Percentiles rank a stretch among this genome's conserved stretches.
phyloP scores from a whole-genome alignment of 2,888 invertebrate genomes.

The Odontomyia ornata region DNA sequence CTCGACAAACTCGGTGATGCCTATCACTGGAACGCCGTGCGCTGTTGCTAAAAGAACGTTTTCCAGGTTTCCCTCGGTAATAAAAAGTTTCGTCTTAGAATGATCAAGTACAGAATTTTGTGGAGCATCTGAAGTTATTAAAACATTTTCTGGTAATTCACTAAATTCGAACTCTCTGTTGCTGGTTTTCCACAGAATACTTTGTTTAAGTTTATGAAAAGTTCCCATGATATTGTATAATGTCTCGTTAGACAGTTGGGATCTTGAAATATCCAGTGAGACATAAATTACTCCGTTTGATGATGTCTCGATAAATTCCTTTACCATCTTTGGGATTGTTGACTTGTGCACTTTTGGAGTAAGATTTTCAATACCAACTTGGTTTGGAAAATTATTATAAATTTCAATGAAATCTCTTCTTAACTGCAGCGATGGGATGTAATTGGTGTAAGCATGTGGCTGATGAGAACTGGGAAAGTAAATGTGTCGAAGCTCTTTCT shows the following conservation, averaged over 20 bases:
- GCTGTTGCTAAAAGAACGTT: constrained; percentile 66
- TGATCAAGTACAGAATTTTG: constrained; percentile 65
- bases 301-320: constrained; percentile 56
- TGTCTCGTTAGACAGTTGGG: constrained; percentile 66
- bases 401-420: constrained; percentile 45
- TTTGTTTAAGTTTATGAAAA: constrained; percentile 65
- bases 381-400: constrained; percentile 44
- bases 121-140: constrained; percentile 65
- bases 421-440: constrained; percentile 44
- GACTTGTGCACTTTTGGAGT: not conserved
- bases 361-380: constrained; percentile 50
- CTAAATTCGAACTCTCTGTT: constrained; percentile 57
- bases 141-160: constrained; percentile 59
- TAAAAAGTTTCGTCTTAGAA: constrained; percentile 64
- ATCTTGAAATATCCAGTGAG: constrained; percentile 68
- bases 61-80: constrained; percentile 66
- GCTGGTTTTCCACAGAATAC: constrained; percentile 64
- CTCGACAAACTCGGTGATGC: constrained; percentile 67
- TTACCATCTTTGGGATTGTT: constrained; percentile 51
- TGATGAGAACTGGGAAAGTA: not conserved
- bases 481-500: constrained; percentile 24
- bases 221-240: constrained; percentile 65
- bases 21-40: constrained; percentile 66
- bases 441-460: constrained; percentile 18
- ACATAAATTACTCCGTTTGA: constrained; percentile 58